Base-by-base conservation (phyloP, 2,797 vertebrate genomes). In the Eupleurogrammus muticus region DNA sequence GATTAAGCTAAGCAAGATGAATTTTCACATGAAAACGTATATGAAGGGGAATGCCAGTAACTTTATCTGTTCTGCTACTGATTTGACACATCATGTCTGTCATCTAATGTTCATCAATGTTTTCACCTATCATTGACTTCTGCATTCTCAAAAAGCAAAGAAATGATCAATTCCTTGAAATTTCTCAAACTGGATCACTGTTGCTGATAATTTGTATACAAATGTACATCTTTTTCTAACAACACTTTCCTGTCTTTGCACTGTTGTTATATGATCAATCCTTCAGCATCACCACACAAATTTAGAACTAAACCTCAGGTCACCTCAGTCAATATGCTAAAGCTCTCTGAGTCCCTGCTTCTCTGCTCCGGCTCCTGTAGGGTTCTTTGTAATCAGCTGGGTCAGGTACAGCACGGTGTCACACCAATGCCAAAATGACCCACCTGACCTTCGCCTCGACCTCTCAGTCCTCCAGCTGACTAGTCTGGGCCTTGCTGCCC, bases 401-500 rank as follows among this genome's bases (percentile, higher is more conserved):
- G 23, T 38, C 81, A 71, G 73, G 84, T 74, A 16, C 5, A 79
- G 77, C 48, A 20, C 77, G 68, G 73, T 71, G 77, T 77, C 86
- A 79, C 67, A 53, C 38, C 14, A 35, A 53, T 54, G 79, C 5
- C 77, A 86, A 44, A 75, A 75, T 35, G 84, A 85, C 86, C 87
- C 81, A 44, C 36, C 63, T 53, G 82, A 91, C 88, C 87, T 77
- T 76, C 69, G 9, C 68, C 80, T 74, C 47, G 40, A 82, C 81
- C 84, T 46, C 50, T 1, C 66, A 1, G 51, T 1, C 12, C 66
- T 62, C 81, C 82, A 67, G 75, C 76, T 61, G 76, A 63, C 49
- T 5, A 11, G 69, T 73, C 77, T 9, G 24, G 67, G 62, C 82
- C 64, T 77, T 40, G 5, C 75, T 77, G 66, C 66, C 78, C 73